Evolutionary conservation across 2,797 vertebrate genomes (phyloP).

Genomic region (Alfaro cultratus): DNA sequence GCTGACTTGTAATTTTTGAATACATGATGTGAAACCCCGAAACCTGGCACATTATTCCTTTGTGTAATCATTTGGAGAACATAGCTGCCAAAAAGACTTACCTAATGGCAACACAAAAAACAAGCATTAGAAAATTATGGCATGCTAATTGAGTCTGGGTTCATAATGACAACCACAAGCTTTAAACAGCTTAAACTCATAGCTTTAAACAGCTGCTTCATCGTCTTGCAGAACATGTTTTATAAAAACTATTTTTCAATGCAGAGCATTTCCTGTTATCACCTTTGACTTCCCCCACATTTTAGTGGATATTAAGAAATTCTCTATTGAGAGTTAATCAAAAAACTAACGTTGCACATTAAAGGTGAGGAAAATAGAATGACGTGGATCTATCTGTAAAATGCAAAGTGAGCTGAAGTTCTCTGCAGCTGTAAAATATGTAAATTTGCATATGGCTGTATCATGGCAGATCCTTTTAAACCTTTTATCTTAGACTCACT

Average conservation of each 20-base stretch:
- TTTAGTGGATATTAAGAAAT: neutral
- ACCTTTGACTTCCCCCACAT: neutral
- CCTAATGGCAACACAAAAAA: neutral
- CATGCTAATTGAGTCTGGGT: neutral
- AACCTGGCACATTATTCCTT: neutral
- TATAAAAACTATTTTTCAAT: neutral
- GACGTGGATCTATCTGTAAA: neutral
- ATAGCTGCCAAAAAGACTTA: neutral
- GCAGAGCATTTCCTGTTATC: neutral
- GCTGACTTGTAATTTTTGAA: neutral
- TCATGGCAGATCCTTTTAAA: slow-evolving; percentile 16
- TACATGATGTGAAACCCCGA: neutral
- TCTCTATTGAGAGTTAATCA: neutral
- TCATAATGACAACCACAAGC: neutral
- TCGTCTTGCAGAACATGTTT: neutral
- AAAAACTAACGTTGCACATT: neutral
- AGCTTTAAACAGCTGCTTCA: neutral
- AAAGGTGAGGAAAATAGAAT: neutral
- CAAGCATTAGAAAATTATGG: neutral
- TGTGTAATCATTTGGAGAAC: neutral
- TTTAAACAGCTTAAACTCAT: neutral
- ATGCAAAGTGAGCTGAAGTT: neutral
- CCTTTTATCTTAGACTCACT: slow-evolving; percentile 9
- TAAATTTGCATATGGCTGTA: slow-evolving; percentile 5
- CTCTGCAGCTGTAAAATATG: neutral